A percentile compares a stretch with the other conserved stretches of the same genome.
Conservation (phyloP, 2,888 invertebrate species). For the Vannuccia rotundouncinata region DNA sequence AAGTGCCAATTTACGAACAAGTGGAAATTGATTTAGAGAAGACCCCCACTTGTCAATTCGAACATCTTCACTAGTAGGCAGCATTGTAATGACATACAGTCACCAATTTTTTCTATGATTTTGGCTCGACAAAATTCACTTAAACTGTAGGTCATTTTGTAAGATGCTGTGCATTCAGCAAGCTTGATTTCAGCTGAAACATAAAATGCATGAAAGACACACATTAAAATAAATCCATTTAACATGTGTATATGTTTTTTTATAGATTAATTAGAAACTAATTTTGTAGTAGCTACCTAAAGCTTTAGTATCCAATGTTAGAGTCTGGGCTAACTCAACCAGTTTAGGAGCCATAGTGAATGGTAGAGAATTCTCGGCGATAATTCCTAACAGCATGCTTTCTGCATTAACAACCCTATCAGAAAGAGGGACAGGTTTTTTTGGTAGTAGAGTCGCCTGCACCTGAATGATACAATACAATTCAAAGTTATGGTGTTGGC, state of each 20-base stretch:
- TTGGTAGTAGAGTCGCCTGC: background rate
- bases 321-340: slow-evolving; percentile 16
- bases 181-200: background rate
- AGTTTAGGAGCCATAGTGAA: background rate
- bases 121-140: background rate
- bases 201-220: background rate
- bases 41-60: background rate
- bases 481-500: background rate
- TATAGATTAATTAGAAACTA: background rate
- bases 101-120: background rate
- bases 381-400: background rate
- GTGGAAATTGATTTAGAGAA: background rate
- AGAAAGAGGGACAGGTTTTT: background rate
- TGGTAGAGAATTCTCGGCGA: slow-evolving; percentile 8
- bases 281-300: background rate
- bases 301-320: slow-evolving; percentile 2
- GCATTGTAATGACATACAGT: background rate
- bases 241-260: background rate
- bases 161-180: background rate
- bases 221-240: background rate
- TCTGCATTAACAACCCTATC: slow-evolving; percentile 2
- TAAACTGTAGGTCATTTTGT: slow-evolving; percentile 1
- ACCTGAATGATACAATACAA: background rate
- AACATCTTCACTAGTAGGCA: background rate
- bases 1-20: background rate